Conservation (phyloP, 2,888 invertebrate genomes). For the Philaethria dido region DNA sequence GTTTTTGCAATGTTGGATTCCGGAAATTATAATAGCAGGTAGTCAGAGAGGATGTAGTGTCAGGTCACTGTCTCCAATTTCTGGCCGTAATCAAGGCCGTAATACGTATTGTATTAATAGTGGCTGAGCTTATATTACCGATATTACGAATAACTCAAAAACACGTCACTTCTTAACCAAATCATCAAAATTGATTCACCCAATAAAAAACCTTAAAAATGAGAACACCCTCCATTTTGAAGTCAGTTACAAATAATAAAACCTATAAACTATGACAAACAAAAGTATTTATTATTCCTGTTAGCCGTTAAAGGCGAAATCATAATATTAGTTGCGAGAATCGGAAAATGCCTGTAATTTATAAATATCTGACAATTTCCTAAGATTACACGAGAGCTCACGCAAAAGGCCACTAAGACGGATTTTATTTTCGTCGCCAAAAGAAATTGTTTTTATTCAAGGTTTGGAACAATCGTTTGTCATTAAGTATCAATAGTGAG, state of each 20-base stretch:
- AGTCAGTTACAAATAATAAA: background rate
- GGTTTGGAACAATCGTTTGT: constrained; percentile 33
- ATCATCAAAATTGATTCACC: too few relatives aligned
- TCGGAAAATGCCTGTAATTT: constrained; percentile 10
- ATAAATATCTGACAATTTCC: constrained; percentile 19
- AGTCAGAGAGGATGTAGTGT: too few relatives aligned
- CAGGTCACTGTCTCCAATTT: too few relatives aligned
- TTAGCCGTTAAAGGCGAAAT: background rate
- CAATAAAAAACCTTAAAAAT: too few relatives aligned
- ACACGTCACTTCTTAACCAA: too few relatives aligned
- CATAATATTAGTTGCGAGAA: background rate
- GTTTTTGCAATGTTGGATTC: too few relatives aligned
- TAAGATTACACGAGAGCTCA: constrained; percentile 8
- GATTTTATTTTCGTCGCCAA: constrained; percentile 23
- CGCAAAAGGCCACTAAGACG: background rate
- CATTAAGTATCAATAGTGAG: constrained; percentile 40
- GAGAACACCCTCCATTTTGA: too few relatives aligned
- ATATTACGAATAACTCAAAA: too few relatives aligned
- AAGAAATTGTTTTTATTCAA: constrained; percentile 33
- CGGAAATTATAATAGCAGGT: too few relatives aligned
- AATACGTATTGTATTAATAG: too few relatives aligned
- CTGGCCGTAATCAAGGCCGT: too few relatives aligned
- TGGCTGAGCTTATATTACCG: too few relatives aligned
- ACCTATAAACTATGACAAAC: background rate
- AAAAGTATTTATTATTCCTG: background rate